A percentile compares a stretch with the other conserved stretches of the same genome.
Evolutionary conservation across 2,888 invertebrate species (phyloP).

Genomic region (Hydroisotoma schaefferi): DNA sequence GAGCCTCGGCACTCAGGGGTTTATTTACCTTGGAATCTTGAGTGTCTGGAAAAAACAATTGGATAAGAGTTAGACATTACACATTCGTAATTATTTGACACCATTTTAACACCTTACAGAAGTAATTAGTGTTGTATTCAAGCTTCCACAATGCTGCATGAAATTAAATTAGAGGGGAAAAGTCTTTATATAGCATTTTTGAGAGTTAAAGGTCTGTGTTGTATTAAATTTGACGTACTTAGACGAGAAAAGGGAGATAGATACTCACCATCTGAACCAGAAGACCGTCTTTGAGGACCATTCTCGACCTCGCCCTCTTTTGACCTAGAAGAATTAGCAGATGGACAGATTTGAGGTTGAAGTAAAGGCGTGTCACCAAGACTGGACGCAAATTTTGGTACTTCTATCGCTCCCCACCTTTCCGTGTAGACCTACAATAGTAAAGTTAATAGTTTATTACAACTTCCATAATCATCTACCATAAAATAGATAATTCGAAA

Average conservation of each 20-base stretch:
- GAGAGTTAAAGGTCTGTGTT: no score
- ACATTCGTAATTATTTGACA: background rate
- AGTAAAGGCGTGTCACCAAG: conserved; percentile 37
- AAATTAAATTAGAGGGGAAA: background rate
- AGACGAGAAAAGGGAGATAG: no score
- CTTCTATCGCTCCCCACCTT: conserved; percentile 45
- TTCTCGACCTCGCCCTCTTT: background rate
- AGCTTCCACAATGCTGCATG: conserved; percentile 2
- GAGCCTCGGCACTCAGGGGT: conserved; percentile 37
- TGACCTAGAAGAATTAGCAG: background rate
- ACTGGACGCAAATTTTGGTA: conserved; percentile 46
- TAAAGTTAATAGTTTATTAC: conserved; percentile 3
- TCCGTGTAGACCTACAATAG: conserved; percentile 34
- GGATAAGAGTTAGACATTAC: background rate
- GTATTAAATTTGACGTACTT: no score
- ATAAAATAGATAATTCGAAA: background rate
- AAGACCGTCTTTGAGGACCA: background rate
- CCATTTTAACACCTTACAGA: background rate
- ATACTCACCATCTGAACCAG: background rate
- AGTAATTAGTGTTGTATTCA: background rate
- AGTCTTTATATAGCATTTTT: no score
- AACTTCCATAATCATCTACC: no score
- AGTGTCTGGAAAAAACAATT: conserved; percentile 1
- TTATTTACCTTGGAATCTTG: background rate
- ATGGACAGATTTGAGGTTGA: conserved; percentile 32